Evolutionary conservation across 2,888 invertebrate species (phyloP), one percentile per base, ranked within the genome.

Genomic region (Eilema griseolum): DNA sequence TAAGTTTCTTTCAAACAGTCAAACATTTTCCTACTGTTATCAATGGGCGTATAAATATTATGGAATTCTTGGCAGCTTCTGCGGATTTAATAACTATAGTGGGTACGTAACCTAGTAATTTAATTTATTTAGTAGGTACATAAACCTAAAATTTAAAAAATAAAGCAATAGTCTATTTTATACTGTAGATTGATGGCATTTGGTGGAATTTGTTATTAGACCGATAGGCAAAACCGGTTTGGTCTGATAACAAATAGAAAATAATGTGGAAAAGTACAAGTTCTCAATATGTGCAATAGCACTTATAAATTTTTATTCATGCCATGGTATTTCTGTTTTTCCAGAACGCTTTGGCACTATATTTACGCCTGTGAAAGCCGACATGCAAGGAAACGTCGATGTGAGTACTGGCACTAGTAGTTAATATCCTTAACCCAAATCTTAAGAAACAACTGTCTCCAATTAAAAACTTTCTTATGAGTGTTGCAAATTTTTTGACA

Each of bases 371-470:
- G 97, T 98, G 59, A 97, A 96, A 83, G 96, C 96, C 89, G 98
- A 98, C 85, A 97, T 98, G 96, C 96, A 96, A 91, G 97, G 97
- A 82, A 98, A 98, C 90, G 96, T 98, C 79, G 96, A 96, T 88
- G 98, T 97, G 93, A 96, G 95, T 77, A 26, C 33, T 66, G 65
- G 65, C 20, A 28, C 16, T 37, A 28, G 20, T n/a, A n/a, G n/a
- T n/a, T n/a, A n/a, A n/a, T n/a, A n/a, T n/a, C n/a, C n/a, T n/a
- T n/a, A n/a, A n/a, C n/a, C n/a, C n/a, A n/a, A n/a, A n/a, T n/a
- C n/a, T n/a, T n/a, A n/a, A n/a, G n/a, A n/a, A n/a, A n/a, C n/a
- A n/a, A n/a, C n/a, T n/a, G n/a, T n/a, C n/a, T n/a, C n/a, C n/a
- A n/a, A n/a, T n/a, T n/a, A n/a, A n/a, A n/a, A n/a, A n/a, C n/a